These are phyloP conservation scores for Tenthredo notha DNA, from an alignment of 2,888 invertebrate species.

Conservation along the genomic window DNA sequence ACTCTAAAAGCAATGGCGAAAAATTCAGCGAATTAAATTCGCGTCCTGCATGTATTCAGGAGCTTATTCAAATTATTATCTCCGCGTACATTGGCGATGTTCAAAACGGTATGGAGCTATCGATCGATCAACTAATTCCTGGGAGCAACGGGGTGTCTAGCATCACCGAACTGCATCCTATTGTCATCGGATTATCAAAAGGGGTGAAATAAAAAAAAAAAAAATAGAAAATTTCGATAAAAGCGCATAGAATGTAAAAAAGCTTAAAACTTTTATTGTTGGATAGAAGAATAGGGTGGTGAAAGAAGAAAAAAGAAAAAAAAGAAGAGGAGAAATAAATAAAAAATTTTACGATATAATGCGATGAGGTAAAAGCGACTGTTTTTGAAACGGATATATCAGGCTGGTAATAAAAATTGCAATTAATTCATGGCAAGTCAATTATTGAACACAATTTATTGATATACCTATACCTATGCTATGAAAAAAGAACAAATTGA, in stretches of 20 bases:
- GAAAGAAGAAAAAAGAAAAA: not conserved
- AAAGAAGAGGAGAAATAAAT: not conserved
- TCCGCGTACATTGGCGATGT: not conserved
- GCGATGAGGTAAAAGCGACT: not conserved
- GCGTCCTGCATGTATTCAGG: not conserved
- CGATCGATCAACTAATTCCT: slow-evolving; percentile 58
- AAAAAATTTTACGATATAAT: not conserved
- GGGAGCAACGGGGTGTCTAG: slow-evolving; percentile 51
- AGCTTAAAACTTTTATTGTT: not conserved
- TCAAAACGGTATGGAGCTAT: slow-evolving; percentile 2
- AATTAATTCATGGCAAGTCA: not conserved
- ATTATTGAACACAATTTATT: not conserved
- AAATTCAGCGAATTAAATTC: not conserved
- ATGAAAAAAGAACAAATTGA: not conserved
- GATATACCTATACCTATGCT: not conserved
- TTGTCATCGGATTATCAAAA: slow-evolving; percentile 24
- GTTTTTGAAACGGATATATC: not conserved
- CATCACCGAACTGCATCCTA: slow-evolving; percentile 3
- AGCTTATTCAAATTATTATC: slow-evolving; percentile 26
- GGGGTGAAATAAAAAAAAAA: not conserved
- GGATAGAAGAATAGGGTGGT: too few relatives aligned
- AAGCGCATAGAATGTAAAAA: not conserved
- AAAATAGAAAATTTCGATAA: not conserved
- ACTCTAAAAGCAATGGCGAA: not conserved
- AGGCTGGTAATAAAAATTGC: not conserved